Evolutionary conservation across 2,888 invertebrate species (phyloP), one percentile per base, ranked within the genome.

Genomic region (Sphaerophoria rueppellii): DNA sequence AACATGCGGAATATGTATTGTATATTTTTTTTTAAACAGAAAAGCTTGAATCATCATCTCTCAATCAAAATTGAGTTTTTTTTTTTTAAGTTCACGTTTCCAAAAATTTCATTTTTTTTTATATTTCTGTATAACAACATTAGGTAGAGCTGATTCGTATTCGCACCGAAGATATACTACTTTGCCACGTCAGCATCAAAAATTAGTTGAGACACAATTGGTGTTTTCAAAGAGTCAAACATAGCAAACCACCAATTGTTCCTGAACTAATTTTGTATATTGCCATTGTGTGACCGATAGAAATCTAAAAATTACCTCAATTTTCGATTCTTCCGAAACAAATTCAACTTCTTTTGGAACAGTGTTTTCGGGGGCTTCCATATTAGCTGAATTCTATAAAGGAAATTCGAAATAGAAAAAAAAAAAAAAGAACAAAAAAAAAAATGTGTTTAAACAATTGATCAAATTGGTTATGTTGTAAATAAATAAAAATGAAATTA

Each of bases 291-390:
- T 54, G 58, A 72, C 76, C 37, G 71, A 72, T 14, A 60, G 6
- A 43, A 70, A 71, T 11, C 71, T 16, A 48, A 43, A 43, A 61
- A 61, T 86, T 90, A 92, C 92, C 91, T 92, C 92, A 87, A 92
- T 91, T 81, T 90, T 90, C 57, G 94, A 93, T 58, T 94, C 93
- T 88, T 95, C 94, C 82, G 93, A 91, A 50, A 95, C 93, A 89
- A 95, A 94, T 89, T 95, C 94, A 75, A 95, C 94, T 89, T 95
- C 95, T 1, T 94, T 94, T 89, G 94, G 24, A 24, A 24, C 95
- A 81, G 93, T 93, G 16, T 92, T 87, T 90, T 93, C 88, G 54
- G 67, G 60, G 32, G 71, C 87, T 69, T 90, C 90, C 48, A 93
- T 78, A 90, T 93, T 87, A 92, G 92, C 80, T 93, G 92, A 89